Conservation (phyloP, 2,888 invertebrate genomes). For the Eupeodes latifasciatus region DNA sequence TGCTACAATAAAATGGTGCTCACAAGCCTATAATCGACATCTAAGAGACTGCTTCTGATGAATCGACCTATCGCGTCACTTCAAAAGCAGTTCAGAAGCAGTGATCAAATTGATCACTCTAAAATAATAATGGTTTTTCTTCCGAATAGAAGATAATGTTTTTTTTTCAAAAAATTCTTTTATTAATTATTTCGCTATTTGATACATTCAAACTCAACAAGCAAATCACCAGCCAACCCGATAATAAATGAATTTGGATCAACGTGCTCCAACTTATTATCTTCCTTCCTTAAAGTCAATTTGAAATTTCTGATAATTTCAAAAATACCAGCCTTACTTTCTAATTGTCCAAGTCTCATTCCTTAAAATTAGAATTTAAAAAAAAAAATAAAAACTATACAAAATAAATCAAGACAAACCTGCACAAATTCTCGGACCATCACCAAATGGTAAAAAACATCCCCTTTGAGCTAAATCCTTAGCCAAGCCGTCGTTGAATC, state of each 20-base stretch:
- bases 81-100: too few relatives aligned
- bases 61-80: too few relatives aligned
- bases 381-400: not conserved
- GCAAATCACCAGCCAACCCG: conserved; percentile 78
- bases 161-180: too few relatives aligned
- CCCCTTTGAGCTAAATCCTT: conserved; percentile 79
- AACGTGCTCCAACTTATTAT: conserved; percentile 25
- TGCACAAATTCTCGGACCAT: conserved; percentile 82
- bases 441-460: conserved; percentile 81
- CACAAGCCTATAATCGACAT: too few relatives aligned
- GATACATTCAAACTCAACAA: conserved; percentile 77
- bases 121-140: too few relatives aligned
- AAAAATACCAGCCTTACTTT: conserved; percentile 78
- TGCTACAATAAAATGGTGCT: too few relatives aligned
- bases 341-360: conserved; percentile 78
- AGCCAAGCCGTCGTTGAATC: conserved; percentile 79
- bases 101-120: too few relatives aligned
- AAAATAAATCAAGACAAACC: conserved; percentile 74
- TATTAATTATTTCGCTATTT: too few relatives aligned
- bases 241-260: conserved; percentile 77
- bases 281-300: conserved; percentile 65
- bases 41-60: too few relatives aligned
- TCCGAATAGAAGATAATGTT: too few relatives aligned
- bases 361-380: conserved; percentile 70
- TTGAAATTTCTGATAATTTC: conserved; percentile 78